These are phyloP conservation scores for Augochlora pura DNA, from an alignment of 1,140 invertebrate genomes.

Conservation along the genomic window DNA sequence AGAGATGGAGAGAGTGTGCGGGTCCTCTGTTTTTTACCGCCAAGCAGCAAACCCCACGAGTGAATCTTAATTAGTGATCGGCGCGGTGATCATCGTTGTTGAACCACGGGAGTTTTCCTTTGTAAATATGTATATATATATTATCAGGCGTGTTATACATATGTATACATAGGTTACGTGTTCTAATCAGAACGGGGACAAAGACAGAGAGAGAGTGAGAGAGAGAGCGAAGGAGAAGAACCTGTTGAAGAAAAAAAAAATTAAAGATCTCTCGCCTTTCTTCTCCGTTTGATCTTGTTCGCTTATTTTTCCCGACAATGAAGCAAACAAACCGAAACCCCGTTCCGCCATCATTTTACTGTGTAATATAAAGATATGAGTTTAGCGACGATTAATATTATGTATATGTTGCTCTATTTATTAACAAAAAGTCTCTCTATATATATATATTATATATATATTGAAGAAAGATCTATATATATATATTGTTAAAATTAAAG, in stretches of 20 bases:
- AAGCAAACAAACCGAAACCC: too few species aligned
- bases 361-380: slow-evolving; percentile 64
- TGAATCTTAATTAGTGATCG: slow-evolving; percentile 64
- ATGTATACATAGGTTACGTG: slow-evolving; percentile 63
- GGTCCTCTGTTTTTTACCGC: slow-evolving; percentile 31
- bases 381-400: slow-evolving; percentile 73
- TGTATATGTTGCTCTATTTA: slow-evolving; percentile 79
- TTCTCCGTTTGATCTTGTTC: slow-evolving; percentile 54
- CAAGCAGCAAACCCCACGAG: slow-evolving; percentile 58
- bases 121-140: slow-evolving; percentile 76
- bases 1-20: too few species aligned
- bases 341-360: slow-evolving; percentile 45
- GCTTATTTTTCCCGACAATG: slow-evolving; percentile 7
- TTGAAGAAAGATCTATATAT: slow-evolving; percentile 37
- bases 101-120: slow-evolving; percentile 63
- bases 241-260: slow-evolving; percentile 34
- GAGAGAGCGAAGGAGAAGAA: slow-evolving; percentile 9
- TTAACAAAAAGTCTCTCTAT: slow-evolving; percentile 73
- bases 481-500: slow-evolving; percentile 75
- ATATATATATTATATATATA: slow-evolving; percentile 66
- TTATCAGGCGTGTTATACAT: slow-evolving; percentile 56
- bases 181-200: slow-evolving; percentile 54
- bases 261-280: slow-evolving; percentile 19
- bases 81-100: slow-evolving; percentile 67
- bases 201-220: slow-evolving; percentile 37